phyloP scores from a whole-genome alignment of 2,113 vertebrate species.

The Genyomyrus donnyi region DNA sequence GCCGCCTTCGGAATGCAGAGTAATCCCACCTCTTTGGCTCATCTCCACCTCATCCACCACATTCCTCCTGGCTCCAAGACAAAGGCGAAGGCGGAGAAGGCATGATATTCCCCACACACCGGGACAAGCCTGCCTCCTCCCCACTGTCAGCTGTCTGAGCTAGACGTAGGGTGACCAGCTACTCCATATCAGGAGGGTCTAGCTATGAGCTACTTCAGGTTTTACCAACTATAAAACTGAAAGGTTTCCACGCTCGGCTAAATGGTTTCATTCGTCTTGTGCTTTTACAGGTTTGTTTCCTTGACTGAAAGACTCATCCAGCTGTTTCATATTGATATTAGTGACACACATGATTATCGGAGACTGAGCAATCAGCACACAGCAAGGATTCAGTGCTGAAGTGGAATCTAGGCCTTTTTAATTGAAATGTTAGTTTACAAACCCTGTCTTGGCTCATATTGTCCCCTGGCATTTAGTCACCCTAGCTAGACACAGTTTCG shows the following conservation, averaged over 20 bases:
- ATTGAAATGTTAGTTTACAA: neutral
- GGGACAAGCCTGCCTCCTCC: neutral
- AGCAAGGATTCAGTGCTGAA: neutral
- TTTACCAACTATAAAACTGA: neutral
- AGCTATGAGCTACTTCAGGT: neutral
- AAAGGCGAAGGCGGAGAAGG: neutral
- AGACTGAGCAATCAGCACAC: neutral
- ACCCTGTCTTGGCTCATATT: neutral
- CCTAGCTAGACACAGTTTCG: neutral
- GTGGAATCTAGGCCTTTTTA: neutral
- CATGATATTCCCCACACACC: neutral
- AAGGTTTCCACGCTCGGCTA: neutral
- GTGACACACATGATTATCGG: neutral
- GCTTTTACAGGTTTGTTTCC: neutral
- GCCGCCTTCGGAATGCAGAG: slow-evolving; percentile 41
- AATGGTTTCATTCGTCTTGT: neutral
- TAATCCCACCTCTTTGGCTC: slow-evolving; percentile 28
- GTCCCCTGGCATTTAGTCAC: too few species aligned
- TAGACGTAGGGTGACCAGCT: neutral
- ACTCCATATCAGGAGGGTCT: neutral
- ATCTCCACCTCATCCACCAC: neutral
- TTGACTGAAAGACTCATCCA: neutral
- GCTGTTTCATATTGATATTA: neutral
- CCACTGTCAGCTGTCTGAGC: neutral
- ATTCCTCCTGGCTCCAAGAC: neutral